Evolutionary conservation across 92 coral and sea anemone species (phyloP).

Genomic region (Chrysogorgia sp.): DNA sequence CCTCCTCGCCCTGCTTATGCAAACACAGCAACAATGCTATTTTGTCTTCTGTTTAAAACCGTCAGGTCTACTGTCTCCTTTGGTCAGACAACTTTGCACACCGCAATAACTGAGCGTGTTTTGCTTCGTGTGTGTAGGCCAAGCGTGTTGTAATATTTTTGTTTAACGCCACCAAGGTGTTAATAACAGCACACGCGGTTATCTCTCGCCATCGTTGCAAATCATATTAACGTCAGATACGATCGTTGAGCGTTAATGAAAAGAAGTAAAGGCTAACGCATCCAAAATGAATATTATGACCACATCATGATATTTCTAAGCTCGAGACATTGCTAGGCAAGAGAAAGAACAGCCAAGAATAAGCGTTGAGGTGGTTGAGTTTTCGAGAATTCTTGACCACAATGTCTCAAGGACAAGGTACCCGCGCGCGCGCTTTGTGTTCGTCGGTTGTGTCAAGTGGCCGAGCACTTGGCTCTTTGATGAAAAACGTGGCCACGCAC

Average conservation of each 20-base stretch:
- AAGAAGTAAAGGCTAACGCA: background rate
- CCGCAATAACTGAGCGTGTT: background rate
- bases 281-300: too few species aligned
- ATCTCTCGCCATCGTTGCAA: slow-evolving; percentile 14
- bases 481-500: slow-evolving; percentile 16
- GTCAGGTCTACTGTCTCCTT: slow-evolving; percentile 28
- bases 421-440: slow-evolving; percentile 14
- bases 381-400: slow-evolving; percentile 22
- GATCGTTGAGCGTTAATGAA: background rate
- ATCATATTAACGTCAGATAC: slow-evolving; percentile 33
- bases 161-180: background rate
- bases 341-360: too few species aligned
- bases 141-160: background rate
- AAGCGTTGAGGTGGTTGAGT: too few species aligned
- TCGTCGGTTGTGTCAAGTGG: slow-evolving; percentile 23
- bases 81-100: background rate
- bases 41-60: slow-evolving; percentile 26
- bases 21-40: slow-evolving; percentile 38
- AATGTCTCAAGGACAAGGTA: background rate
- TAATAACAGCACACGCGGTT: slow-evolving; percentile 20
- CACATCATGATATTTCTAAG: too few species aligned
- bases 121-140: too few species aligned
- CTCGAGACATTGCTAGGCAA: too few species aligned
- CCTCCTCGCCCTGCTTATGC: slow-evolving; percentile 35
- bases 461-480: slow-evolving; percentile 23